Conservation (phyloP, 2,888 invertebrate genomes). For the Harpalus rubripes region DNA sequence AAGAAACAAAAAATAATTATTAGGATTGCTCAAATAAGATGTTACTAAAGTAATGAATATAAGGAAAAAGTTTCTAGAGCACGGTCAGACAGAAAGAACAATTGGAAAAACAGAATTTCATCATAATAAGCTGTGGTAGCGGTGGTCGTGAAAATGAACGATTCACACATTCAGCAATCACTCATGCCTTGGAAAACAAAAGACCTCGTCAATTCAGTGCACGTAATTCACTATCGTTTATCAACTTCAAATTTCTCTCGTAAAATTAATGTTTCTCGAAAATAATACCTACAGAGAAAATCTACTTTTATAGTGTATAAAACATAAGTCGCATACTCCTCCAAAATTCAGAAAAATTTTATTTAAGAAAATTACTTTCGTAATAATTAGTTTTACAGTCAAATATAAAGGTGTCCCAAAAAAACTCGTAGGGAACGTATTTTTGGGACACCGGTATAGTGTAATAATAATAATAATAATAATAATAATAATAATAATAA, state of each 20-base stretch:
- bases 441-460: no score
- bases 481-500: no score
- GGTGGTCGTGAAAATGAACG: slow-evolving; percentile 10
- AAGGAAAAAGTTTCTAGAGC: background rate
- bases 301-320: background rate
- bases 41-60: background rate
- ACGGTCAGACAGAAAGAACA: slow-evolving; percentile 1
- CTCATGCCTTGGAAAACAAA: slow-evolving; percentile 56
- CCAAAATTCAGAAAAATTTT: background rate
- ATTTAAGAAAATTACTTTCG: no score
- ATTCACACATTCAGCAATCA: slow-evolving; percentile 57
- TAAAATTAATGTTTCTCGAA: slow-evolving; percentile 50
- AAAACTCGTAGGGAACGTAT: no score
- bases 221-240: slow-evolving; percentile 58
- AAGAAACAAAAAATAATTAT: no score
- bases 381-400: no score
- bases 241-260: slow-evolving; percentile 60
- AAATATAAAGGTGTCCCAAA: no score
- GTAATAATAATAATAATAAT: no score
- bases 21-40: background rate
- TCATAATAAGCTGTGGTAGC: slow-evolving; percentile 19
- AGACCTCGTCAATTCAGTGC: slow-evolving; percentile 50
- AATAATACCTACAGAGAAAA: slow-evolving; percentile 27
- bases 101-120: slow-evolving; percentile 21
- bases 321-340: background rate